Conservation (phyloP, 35 echinoderm and acorn worm genomes). For the Hemicentrotus pulcherrimus region DNA sequence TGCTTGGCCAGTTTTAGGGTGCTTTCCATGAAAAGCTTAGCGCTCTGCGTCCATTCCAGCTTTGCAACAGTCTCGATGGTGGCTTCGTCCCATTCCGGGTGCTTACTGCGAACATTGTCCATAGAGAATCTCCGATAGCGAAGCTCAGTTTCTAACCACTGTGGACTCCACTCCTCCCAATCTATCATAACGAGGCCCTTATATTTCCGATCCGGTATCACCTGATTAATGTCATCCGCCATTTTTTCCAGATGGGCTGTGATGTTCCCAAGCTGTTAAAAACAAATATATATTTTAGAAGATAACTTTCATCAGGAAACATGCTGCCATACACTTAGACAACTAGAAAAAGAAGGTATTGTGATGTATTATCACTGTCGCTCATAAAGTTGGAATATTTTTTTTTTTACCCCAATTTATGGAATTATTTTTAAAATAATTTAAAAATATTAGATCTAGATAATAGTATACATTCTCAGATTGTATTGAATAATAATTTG, state of each 20-base stretch:
- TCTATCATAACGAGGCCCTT: conserved; percentile 72
- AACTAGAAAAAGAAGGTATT: no score
- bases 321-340: no score
- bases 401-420: no score
- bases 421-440: no score
- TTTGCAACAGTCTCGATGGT: conserved; percentile 61
- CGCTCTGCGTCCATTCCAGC: conserved; percentile 75
- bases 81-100: conserved; percentile 57
- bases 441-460: no score
- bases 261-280: conserved; percentile 66
- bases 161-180: conserved; percentile 82
- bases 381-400: no score
- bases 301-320: no score
- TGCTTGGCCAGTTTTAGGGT: conserved; percentile 61
- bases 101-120: conserved; percentile 20
- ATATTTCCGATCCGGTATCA: conserved; percentile 72
- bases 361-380: no score
- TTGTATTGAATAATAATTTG: no score
- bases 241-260: conserved; percentile 74
- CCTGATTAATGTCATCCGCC: conserved; percentile 50
- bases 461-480: no score
- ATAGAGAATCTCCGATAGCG: conserved; percentile 37
- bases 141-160: conserved; percentile 17
- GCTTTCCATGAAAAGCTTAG: conserved; percentile 68
- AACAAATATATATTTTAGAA: no score